A percentile compares a stretch with the other conserved stretches of the same genome.
These are phyloP conservation scores for Gonatopus flavifemur DNA, from an alignment of 1,140 invertebrate genomes.

Conservation along the genomic window DNA sequence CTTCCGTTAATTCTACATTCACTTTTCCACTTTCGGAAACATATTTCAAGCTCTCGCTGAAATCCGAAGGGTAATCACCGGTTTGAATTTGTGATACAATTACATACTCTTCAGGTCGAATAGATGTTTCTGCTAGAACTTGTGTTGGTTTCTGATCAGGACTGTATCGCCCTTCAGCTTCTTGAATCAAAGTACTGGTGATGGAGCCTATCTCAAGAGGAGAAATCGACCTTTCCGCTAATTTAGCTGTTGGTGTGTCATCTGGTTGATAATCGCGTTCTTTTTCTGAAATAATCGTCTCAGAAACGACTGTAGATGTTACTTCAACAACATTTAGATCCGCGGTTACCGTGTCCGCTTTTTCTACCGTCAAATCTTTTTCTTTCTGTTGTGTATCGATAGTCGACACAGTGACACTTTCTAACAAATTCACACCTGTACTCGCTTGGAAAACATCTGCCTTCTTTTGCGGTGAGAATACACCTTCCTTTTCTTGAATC, in stretches of 20 bases:
- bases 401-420: slow-evolving; percentile 63
- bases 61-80: slow-evolving; percentile 59
- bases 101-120: slow-evolving; percentile 61
- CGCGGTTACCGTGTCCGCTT: slow-evolving; percentile 57
- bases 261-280: slow-evolving; percentile 58
- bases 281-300: slow-evolving; percentile 63
- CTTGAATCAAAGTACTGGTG: slow-evolving; percentile 59
- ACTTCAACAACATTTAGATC: slow-evolving; percentile 62
- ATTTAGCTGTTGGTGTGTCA: slow-evolving; percentile 54
- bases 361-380: slow-evolving; percentile 53
- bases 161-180: slow-evolving; percentile 61
- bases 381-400: slow-evolving; percentile 65
- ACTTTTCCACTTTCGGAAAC: slow-evolving; percentile 57
- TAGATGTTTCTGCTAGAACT: slow-evolving; percentile 55
- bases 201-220: slow-evolving; percentile 61
- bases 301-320: slow-evolving; percentile 62
- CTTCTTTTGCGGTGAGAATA: slow-evolving; percentile 55
- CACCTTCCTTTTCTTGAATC: slow-evolving; percentile 65
- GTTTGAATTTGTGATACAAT: slow-evolving; percentile 60
- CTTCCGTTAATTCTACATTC: slow-evolving; percentile 59
- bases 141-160: slow-evolving; percentile 49
- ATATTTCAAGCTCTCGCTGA: slow-evolving; percentile 59
- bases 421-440: slow-evolving; percentile 61
- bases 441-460: slow-evolving; percentile 58
- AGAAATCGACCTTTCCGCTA: slow-evolving; percentile 55